phyloP scores from a whole-genome alignment of 2,888 invertebrate genomes.

The Drosophila kanekoi region DNA sequence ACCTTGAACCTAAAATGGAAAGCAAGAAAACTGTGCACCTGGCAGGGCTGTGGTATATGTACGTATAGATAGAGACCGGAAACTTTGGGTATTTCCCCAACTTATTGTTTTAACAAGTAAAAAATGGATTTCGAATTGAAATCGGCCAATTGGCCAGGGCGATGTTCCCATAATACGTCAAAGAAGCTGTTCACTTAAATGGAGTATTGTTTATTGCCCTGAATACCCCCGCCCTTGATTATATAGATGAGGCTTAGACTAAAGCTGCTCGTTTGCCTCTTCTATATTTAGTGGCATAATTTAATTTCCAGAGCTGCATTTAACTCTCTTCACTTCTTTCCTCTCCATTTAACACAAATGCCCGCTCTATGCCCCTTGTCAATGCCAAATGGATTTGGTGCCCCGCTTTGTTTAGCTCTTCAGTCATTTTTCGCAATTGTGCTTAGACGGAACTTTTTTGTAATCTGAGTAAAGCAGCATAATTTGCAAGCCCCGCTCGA shows the following conservation, averaged over 20 bases:
- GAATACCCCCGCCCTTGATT: too few species aligned
- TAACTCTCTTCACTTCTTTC: background rate
- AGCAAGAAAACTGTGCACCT: too few species aligned
- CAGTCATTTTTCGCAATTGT: conserved; percentile 16
- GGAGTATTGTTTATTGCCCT: too few species aligned
- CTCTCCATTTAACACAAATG: background rate
- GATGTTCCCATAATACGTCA: too few species aligned
- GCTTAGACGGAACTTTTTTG: conserved; percentile 11
- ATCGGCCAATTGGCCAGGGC: too few species aligned
- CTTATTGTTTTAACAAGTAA: too few species aligned
- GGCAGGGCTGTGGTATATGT: too few species aligned
- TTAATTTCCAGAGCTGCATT: background rate
- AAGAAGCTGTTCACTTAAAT: too few species aligned
- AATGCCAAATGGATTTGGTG: conserved; percentile 13
- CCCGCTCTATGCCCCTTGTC: background rate
- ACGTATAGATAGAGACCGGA: too few species aligned
- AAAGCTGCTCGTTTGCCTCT: background rate
- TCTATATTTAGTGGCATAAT: background rate
- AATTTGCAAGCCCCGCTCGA: background rate
- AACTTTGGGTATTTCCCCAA: too few species aligned
- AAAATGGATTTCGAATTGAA: too few species aligned
- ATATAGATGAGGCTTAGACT: background rate
- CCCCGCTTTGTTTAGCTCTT: conserved; percentile 14
- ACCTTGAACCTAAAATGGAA: too few species aligned
- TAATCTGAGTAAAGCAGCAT: conserved; percentile 4